Evolutionary conservation across 2,888 invertebrate genomes (phyloP).

Genomic region (Sinhomidia bicolor): DNA sequence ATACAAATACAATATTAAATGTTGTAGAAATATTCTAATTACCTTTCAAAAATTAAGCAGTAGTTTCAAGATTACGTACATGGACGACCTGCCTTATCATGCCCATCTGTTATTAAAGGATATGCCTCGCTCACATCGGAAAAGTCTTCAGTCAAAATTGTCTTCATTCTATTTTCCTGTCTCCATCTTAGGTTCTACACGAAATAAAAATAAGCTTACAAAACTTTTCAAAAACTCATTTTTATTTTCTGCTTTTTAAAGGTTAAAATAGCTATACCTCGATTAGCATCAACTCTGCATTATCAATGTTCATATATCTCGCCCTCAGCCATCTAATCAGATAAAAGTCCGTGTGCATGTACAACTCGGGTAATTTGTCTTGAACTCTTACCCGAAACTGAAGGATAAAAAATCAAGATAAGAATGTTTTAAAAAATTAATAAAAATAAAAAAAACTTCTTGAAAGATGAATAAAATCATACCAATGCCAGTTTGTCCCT

Average conservation of each 20-base stretch:
- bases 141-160: constrained; percentile 36
- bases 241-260: not conserved
- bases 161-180: constrained; percentile 30
- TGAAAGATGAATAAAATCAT: too few species aligned
- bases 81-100: not conserved
- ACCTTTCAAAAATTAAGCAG: too few species aligned
- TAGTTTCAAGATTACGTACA: too few species aligned
- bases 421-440: constrained; percentile 9
- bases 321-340: constrained; percentile 75
- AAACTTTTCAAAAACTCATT: not conserved
- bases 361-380: not conserved
- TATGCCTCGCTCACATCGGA: constrained; percentile 5
- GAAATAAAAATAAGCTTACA: not conserved
- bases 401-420: too few species aligned
- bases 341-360: constrained; percentile 55
- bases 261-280: too few species aligned
- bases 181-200: constrained; percentile 46
- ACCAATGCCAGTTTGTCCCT: too few species aligned
- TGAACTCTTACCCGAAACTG: not conserved
- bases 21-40: too few species aligned
- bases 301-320: constrained; percentile 65
- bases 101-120: not conserved
- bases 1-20: too few species aligned
- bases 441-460: too few species aligned
- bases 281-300: constrained; percentile 73